Percentiles rank a stretch among this genome's conserved stretches.
Evolutionary conservation across 2,797 vertebrate genomes (phyloP).

Genomic region (Corythornis leucogaster): DNA sequence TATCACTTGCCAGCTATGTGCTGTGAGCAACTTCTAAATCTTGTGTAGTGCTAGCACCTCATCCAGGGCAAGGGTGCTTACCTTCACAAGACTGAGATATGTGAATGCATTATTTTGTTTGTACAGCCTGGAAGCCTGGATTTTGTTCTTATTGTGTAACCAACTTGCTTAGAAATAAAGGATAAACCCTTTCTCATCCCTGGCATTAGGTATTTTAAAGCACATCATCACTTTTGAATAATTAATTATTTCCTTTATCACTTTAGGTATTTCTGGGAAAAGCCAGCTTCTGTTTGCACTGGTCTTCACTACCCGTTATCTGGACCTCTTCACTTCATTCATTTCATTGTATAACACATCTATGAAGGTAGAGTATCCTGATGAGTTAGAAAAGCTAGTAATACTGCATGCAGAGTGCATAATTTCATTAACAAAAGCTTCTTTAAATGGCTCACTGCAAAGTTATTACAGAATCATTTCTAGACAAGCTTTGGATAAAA

Average conservation of each 20-base stretch:
- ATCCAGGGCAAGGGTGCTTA: not conserved
- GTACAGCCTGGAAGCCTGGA: not conserved
- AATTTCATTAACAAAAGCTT: not conserved
- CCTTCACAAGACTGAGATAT: fast-evolving
- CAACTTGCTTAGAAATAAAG: not conserved
- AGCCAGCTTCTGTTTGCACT: conserved; percentile 97
- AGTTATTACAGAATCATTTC: not conserved
- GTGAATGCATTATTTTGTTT: not conserved
- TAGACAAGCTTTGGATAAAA: not conserved
- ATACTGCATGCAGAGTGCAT: not conserved
- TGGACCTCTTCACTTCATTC: conserved; percentile 97
- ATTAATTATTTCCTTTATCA: conserved; percentile 63
- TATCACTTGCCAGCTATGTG: not conserved
- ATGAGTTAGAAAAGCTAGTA: not conserved
- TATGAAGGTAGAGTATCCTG: conserved; percentile 91
- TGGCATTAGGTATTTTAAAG: not conserved
- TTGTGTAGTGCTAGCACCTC: not conserved
- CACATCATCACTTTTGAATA: conserved; percentile 3
- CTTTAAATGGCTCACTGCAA: not conserved
- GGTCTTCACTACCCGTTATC: conserved; percentile 97
- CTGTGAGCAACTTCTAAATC: not conserved
- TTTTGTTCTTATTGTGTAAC: conserved; percentile 1
- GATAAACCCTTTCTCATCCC: not conserved
- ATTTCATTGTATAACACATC: conserved; percentile 97
- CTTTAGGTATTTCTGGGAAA: conserved; percentile 96